Evolutionary conservation across 2,113 vertebrate genomes (phyloP).

Genomic region (Hyla sarda): DNA sequence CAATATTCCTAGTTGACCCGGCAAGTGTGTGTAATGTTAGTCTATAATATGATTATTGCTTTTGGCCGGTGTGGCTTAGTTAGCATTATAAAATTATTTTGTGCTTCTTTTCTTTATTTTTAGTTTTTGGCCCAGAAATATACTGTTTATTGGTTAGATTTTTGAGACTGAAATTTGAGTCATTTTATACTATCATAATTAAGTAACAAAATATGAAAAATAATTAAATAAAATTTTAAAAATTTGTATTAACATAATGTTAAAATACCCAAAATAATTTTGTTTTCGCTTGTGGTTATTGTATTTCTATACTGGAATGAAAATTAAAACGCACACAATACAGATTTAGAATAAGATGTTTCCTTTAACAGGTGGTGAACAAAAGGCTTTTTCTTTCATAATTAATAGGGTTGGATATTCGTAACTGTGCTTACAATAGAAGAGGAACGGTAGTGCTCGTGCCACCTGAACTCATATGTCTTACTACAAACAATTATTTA

Average conservation of each 20-base stretch:
- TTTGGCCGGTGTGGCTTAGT: background rate
- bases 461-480: background rate
- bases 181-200: no score
- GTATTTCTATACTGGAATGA: background rate
- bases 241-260: no score
- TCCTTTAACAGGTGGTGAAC: slow-evolving; percentile 39
- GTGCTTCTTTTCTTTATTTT: background rate
- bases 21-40: slow-evolving; percentile 1
- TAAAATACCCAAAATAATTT: no score
- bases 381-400: slow-evolving; percentile 42
- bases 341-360: slow-evolving; percentile 15
- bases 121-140: background rate
- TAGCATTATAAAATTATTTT: background rate
- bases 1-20: slow-evolving; percentile 2
- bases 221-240: no score
- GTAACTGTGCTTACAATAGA: slow-evolving; percentile 36
- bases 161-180: no score
- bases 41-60: slow-evolving; percentile 4
- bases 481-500: slow-evolving; percentile 8
- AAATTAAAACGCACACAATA: background rate
- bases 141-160: background rate
- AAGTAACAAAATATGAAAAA: no score
- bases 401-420: slow-evolving; percentile 51
- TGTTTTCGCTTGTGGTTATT: background rate
- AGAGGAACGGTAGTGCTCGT: slow-evolving; percentile 25